phyloP scores from a whole-genome alignment of 1,140 invertebrate genomes.

The Zaprionus tsacasi region DNA sequence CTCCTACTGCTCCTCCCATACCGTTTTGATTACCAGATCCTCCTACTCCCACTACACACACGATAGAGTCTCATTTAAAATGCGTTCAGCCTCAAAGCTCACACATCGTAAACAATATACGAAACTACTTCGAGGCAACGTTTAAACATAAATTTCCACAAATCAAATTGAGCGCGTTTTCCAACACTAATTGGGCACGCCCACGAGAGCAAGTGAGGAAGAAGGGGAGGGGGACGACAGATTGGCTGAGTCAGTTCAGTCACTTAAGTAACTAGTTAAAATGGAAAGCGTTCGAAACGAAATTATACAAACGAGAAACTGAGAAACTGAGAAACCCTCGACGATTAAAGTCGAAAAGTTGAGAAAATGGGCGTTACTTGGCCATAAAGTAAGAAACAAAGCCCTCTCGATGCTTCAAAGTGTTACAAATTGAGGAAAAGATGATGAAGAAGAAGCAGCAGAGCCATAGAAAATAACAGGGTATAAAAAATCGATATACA shows the following conservation, averaged over 20 bases:
- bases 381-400: conserved; percentile 61
- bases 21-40: not conserved
- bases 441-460: not conserved
- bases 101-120: conserved; percentile 69
- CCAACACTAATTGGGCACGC: conserved; percentile 77
- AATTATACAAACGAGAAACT: conserved; percentile 57
- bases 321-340: conserved; percentile 27
- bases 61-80: conserved; percentile 59
- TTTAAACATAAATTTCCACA: conserved; percentile 76
- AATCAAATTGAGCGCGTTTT: conserved; percentile 81
- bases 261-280: conserved; percentile 29
- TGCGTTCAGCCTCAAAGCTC: conserved; percentile 72
- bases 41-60: not conserved
- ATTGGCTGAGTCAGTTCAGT: conserved; percentile 33
- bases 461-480: not conserved
- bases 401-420: conserved; percentile 3
- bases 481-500: conserved; percentile 5
- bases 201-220: conserved; percentile 33
- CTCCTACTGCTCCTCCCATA: not conserved
- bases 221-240: conserved; percentile 13
- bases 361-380: conserved; percentile 74
- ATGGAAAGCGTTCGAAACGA: conserved; percentile 68
- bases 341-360: conserved; percentile 75
- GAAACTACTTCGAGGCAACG: conserved; percentile 48
- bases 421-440: conserved; percentile 62